A percentile compares a stretch with the other conserved stretches of the same genome.
Evolutionary conservation across 2,888 invertebrate genomes (phyloP).

Genomic region (Drosophila greeni): DNA sequence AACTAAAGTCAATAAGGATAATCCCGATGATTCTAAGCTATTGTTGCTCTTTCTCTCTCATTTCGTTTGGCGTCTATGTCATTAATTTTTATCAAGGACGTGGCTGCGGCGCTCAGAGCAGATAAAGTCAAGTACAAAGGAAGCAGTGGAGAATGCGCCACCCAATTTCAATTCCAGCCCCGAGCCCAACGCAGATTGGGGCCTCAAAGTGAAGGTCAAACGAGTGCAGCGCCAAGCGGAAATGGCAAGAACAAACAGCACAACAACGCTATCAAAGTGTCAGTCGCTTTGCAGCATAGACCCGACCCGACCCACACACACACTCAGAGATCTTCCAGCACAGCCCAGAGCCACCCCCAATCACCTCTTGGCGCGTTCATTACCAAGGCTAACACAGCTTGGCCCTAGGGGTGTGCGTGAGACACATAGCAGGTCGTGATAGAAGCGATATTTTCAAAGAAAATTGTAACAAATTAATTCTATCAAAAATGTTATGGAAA

Average conservation of each 20-base stretch:
- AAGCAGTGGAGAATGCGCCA: constrained; percentile 49
- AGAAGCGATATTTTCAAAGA: too few species aligned
- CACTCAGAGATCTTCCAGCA: constrained; percentile 14
- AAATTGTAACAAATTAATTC: accelerated
- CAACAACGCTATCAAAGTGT: constrained; percentile 56
- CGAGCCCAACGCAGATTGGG: constrained; percentile 40
- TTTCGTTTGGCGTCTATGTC: constrained; percentile 32
- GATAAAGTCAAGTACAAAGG: constrained; percentile 59
- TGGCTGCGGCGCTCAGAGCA: constrained; percentile 33
- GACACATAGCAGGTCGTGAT: background rate
- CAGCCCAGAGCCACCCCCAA: constrained; percentile 4
- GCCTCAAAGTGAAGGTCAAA: constrained; percentile 66
- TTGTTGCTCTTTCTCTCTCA: background rate
- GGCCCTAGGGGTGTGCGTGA: constrained; percentile 26
- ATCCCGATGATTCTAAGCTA: background rate
- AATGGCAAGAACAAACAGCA: constrained; percentile 40
- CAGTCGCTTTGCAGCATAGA: constrained; percentile 52
- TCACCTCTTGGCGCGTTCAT: constrained; percentile 46
- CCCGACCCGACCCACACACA: constrained; percentile 26
- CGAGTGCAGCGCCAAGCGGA: constrained; percentile 57
- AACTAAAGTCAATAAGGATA: background rate
- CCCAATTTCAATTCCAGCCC: constrained; percentile 17
- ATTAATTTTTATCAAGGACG: constrained; percentile 68
- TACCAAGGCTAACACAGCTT: constrained; percentile 60
- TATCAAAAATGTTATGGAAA: background rate